Base-by-base conservation (phyloP, 1,140 invertebrate genomes). In the Sycophaga agraensis region DNA sequence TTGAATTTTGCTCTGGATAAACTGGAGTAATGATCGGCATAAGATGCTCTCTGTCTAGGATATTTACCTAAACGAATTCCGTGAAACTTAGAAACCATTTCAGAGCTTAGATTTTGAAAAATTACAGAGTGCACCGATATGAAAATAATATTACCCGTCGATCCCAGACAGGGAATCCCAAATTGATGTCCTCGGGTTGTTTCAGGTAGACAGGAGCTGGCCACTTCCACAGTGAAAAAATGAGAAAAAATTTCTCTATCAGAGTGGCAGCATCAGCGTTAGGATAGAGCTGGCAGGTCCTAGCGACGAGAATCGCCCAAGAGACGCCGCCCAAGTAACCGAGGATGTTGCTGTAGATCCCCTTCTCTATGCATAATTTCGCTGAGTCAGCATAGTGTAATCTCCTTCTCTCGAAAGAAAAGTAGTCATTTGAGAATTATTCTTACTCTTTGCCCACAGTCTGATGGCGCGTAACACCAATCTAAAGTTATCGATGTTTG, bases 361-460 rank as follows among this genome's bases (percentile, higher is more conserved):
- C 37, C 43, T 55, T 26, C 6, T 42, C 51, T 55, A 24, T 28
- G 43, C 42, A 24, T 37, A 19, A 39, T 9, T 31, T 31, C 28
- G 28, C 28, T 11, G 28, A 31, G n/a, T n/a, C 37, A 39, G 35
- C 4, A 11, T 39, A 11, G 7, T 14, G 7, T 39, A n/a, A n/a
- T n/a, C n/a, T n/a, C n/a, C n/a, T n/a, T n/a, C 19, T 1, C 16
- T 31, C n/a, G 3, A 31, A 49, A 14, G 12, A 14, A 31, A 31
- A 22, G 19, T 50, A 16, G 11, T 19, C 11, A 6, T 39, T 39
- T 26, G 0, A 26, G 4, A 31, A 1, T 31, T 31, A 11, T 8
- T 14, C 22, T 34, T 57, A 48, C 54, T 34, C 26, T 57, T 57
- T 21, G 54, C 54, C 54, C 54, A 57, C 22, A 57, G n/a, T 16